These are phyloP conservation scores for Odontamblyopus rebecca DNA, from an alignment of 2,797 vertebrate genomes.

Conservation along the genomic window DNA sequence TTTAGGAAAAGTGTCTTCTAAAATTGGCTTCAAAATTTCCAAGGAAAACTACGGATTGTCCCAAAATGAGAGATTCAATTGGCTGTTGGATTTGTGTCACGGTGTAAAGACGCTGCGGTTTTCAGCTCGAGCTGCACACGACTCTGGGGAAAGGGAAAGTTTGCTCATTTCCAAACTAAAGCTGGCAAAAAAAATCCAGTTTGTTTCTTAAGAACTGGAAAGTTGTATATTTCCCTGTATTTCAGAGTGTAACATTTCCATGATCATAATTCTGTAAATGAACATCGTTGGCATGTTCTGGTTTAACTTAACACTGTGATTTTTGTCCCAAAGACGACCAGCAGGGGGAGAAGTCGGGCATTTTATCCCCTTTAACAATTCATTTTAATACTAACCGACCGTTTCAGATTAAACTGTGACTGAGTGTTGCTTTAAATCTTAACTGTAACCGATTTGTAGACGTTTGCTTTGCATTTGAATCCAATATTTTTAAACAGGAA, in stretches of 20 bases:
- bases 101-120: background rate
- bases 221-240: no score
- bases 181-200: no score
- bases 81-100: constrained; percentile 37
- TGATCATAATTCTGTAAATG: no score
- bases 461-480: background rate
- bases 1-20: constrained; percentile 35
- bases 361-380: no score
- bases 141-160: background rate
- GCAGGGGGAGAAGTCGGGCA: background rate
- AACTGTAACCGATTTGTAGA: background rate
- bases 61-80: constrained; percentile 30
- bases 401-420: no score
- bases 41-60: constrained; percentile 2
- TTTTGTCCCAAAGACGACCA: background rate
- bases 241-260: no score
- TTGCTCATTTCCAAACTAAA: background rate
- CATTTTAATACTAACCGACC: no score
- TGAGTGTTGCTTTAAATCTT: no score
- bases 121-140: background rate
- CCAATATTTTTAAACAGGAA: background rate
- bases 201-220: no score
- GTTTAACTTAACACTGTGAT: background rate
- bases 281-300: no score
- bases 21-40: constrained; percentile 52